A percentile compares a stretch with the other conserved stretches of the same genome.
phyloP scores from a whole-genome alignment of 1,140 invertebrate genomes.

The Tyrophagus putrescentiae region DNA sequence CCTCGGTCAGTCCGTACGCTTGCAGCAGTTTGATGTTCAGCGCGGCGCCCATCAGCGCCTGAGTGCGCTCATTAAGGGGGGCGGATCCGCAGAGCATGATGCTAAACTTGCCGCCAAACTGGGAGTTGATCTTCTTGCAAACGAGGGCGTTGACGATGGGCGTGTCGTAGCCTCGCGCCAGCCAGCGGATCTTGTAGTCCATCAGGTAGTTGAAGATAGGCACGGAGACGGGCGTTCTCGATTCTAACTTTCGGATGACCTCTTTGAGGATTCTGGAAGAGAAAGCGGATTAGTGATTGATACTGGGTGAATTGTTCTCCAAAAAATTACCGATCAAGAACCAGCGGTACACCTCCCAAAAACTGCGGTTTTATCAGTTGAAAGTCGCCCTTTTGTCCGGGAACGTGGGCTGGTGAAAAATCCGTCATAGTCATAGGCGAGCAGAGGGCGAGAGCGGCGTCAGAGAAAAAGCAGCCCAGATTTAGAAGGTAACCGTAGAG shows the following conservation, averaged over 20 bases:
- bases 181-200: constrained; percentile 23
- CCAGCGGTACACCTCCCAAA: constrained; percentile 73
- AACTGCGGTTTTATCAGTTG: constrained; percentile 54
- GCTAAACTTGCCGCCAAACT: constrained; percentile 69
- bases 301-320: too few relatives aligned
- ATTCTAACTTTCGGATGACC: constrained; percentile 36
- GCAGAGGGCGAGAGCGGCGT: constrained; percentile 64
- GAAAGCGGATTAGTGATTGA: too few relatives aligned
- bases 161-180: constrained; percentile 19
- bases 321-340: constrained; percentile 35
- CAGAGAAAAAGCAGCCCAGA: constrained; percentile 29
- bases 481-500: constrained; percentile 50
- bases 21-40: constrained; percentile 52
- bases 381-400: constrained; percentile 28
- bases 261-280: constrained; percentile 35
- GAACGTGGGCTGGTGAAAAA: constrained; percentile 36
- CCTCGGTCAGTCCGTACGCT: constrained; percentile 84
- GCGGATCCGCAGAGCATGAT: constrained; percentile 80
- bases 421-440: constrained; percentile 89
- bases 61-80: constrained; percentile 83
- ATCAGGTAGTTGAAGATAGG: constrained; percentile 21
- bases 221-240: not conserved
- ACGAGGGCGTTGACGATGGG: constrained; percentile 23
- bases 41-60: constrained; percentile 81
- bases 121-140: constrained; percentile 48